A percentile compares a stretch with the other conserved stretches of the same genome.
Conservation (phyloP, 2,888 invertebrate genomes). For the Philereme transversata region DNA sequence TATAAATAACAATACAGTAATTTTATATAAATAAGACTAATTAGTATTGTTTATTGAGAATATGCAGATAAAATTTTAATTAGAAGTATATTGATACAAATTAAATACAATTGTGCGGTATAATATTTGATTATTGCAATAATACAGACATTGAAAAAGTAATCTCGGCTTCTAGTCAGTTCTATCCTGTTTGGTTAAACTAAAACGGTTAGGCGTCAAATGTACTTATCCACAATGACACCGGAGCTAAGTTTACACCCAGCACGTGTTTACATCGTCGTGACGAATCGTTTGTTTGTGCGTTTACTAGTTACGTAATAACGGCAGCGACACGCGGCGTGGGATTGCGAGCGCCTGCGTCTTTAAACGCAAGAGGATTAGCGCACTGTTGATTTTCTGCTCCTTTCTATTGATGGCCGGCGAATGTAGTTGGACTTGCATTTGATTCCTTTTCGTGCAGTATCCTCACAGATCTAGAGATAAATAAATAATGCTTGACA, state of each 20-base stretch:
- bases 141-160: background rate
- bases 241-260: conserved; percentile 28
- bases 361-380: background rate
- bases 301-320: conserved; percentile 51
- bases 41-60: too few species aligned
- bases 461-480: too few species aligned
- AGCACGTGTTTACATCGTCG: conserved; percentile 50
- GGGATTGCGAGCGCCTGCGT: conserved; percentile 22
- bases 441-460: too few species aligned
- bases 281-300: conserved; percentile 56
- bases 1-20: too few species aligned
- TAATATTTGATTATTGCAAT: too few species aligned
- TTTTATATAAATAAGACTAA: too few species aligned
- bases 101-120: too few species aligned
- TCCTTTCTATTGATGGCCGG: too few species aligned
- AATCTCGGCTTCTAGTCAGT: conserved; percentile 2
- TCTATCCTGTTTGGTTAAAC: conserved; percentile 19
- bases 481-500: too few species aligned
- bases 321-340: conserved; percentile 36
- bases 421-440: too few species aligned
- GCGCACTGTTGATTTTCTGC: background rate
- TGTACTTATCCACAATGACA: conserved; percentile 17
- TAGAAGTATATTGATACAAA: too few species aligned
- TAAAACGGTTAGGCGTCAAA: conserved; percentile 19
- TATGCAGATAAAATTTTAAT: too few species aligned